phyloP scores from a whole-genome alignment of 2,888 invertebrate genomes.

The Colostygia pectinataria region DNA sequence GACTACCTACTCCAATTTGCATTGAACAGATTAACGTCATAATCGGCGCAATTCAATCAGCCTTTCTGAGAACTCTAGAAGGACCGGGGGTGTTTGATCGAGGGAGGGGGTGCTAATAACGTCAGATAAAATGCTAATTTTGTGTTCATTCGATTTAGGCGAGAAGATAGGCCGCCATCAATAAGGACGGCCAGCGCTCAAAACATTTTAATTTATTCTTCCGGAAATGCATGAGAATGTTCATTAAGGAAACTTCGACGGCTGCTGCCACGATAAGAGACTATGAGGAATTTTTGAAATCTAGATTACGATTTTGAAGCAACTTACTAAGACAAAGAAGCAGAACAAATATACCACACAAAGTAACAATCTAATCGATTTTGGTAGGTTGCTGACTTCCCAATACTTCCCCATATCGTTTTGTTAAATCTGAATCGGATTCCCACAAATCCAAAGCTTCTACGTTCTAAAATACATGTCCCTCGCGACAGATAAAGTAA shows the following conservation, averaged over 20 bases:
- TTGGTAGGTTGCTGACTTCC: neutral
- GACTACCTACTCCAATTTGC: slow-evolving; percentile 80
- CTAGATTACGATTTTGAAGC: neutral
- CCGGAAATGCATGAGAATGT: slow-evolving; percentile 36
- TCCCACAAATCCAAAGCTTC: slow-evolving; percentile 15
- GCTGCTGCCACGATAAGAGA: slow-evolving; percentile 23
- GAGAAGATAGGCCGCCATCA: slow-evolving; percentile 56
- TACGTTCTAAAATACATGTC: slow-evolving; percentile 18
- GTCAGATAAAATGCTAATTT: slow-evolving; percentile 81
- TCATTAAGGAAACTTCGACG: slow-evolving; percentile 32
- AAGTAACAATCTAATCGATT: neutral
- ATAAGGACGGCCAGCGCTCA: slow-evolving; percentile 30
- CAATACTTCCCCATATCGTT: slow-evolving; percentile 11
- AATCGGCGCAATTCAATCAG: slow-evolving; percentile 81
- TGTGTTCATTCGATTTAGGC: slow-evolving; percentile 79
- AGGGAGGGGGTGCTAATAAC: slow-evolving; percentile 66
- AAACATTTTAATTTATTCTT: slow-evolving; percentile 38
- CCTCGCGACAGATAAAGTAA: slow-evolving; percentile 26
- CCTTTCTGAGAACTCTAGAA: slow-evolving; percentile 68
- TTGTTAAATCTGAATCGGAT: slow-evolving; percentile 16
- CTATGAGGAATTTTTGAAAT: slow-evolving; percentile 23
- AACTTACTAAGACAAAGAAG: neutral
- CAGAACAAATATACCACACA: neutral
- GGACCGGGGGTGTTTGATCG: slow-evolving; percentile 47
- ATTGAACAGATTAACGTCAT: slow-evolving; percentile 83